Evolutionary conservation across 2,888 invertebrate species (phyloP), one percentile per base, ranked within the genome.

Genomic region (Boloria selene): DNA sequence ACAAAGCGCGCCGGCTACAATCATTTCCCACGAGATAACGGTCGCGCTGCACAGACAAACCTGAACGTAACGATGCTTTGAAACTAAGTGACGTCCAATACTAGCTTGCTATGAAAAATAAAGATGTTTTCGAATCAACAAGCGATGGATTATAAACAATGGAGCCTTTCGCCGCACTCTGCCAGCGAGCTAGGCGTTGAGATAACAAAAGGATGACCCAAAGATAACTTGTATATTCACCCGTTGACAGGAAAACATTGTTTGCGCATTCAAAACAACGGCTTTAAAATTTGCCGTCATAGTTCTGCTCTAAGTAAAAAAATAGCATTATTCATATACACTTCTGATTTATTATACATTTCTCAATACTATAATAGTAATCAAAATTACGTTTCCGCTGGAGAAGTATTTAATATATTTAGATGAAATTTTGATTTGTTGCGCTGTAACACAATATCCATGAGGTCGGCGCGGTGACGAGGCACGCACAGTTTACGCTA

Each of bases 21-120:
- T 88, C 87, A 87, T 88, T 90, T 92, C 91, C 91, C 91, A 92
- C 91, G 91, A 86, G 87, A 85, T 92, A 92, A 90, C 91, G 90
- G 91, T 88, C 83, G 78, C 76, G 81, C 83, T 83, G 84, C 84
- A 84, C 83, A 80, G 84, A 87, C 85, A 84, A 87, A 84, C 85
- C 85, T 86, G 85, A 85, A 88, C 84, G 83, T 80, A 82, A 78
- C 85, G 86, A 83, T 85, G 83, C 81, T 78, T 80, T 81, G 79
- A 80, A 78, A 73, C 73, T 71, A 71, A 71, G 75, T 79, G 74
- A 75, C 75, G 79, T 85, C 84, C 89, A 89, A 85, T 83, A 77
- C 88, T 77, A 74, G 77, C 77, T 75, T 69, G 70, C 77, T 76
- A 75, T 72, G 77, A 78, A 76, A 76, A 77, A 77, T 77, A 74